Base-by-base conservation (phyloP, 2,797 vertebrate species). In the Potorous gilbertii region DNA sequence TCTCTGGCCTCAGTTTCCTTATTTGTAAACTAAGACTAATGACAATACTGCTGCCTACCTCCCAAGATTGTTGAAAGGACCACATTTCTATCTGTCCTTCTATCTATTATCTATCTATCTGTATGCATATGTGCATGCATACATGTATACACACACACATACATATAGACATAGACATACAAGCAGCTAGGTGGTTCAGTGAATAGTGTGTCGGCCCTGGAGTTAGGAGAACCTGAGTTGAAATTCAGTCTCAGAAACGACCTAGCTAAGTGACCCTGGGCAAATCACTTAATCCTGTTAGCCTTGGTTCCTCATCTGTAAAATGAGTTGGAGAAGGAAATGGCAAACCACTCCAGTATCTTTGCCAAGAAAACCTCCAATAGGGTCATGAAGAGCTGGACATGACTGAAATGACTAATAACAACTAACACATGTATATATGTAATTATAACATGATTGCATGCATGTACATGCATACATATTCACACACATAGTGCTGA, bases 111-210 rank as follows among this genome's bases (percentile, higher is more conserved):
- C 0, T 2, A 57, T 29, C 1, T 29, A 29, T 29, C 9, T 56
- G 0, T 28, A 0, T 28, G 1, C 0, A 0, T 28, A 57, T 57
- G 2, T 57, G 4, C 6, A 4, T 56, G 1, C 6, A 4, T 27
- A 21, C 21, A 27, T 21, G 1, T 1, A 27, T 27, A 11, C 16
- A 5, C 16, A 57, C 11, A 59, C 5, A 52, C 52, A 52, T 5
- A 52, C 28, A 21, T 11, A 57, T 11, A 57, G 50, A 50, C 2
- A 57, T 8, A 57, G 1, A 57, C 11, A 59, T 28, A 57, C 29
- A 59, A 12, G 57, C 57, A 59, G 29, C 57, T 13, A 57, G 56
- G 56, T 57, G 56, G 56, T 29, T 57, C 56, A 57, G 57, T 4
- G 11, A 59, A 59, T 59, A 59, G 11, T 59, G 29, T 59, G 10